phyloP scores from a whole-genome alignment of 2,113 vertebrate genomes.

The Gallinago paraguaiae region DNA sequence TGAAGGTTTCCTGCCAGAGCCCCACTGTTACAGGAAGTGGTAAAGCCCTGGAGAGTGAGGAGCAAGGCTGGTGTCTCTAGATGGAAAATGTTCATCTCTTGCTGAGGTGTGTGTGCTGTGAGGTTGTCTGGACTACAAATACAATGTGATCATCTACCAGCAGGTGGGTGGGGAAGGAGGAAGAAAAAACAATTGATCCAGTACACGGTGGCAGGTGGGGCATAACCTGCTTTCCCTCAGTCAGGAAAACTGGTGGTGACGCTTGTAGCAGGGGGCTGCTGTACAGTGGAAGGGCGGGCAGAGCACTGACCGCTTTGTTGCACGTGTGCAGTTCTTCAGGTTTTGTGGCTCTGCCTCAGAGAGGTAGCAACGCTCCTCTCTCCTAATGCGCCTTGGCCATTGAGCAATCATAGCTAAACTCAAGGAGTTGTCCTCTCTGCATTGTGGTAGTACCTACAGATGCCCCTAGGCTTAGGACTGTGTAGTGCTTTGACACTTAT shows the following conservation, averaged over 20 bases:
- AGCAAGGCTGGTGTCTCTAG: background rate
- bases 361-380: background rate
- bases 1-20: background rate
- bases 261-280: background rate
- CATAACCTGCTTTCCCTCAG: background rate
- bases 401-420: background rate
- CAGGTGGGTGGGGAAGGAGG: background rate
- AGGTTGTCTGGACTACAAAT: background rate
- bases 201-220: background rate
- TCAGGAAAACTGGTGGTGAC: background rate
- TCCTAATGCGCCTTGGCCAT: rapidly evolving
- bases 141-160: background rate
- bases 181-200: background rate
- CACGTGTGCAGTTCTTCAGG: background rate
- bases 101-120: background rate
- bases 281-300: background rate
- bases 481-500: rapidly evolving
- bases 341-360: background rate
- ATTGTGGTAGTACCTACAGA: background rate
- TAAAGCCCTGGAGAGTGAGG: background rate
- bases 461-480: background rate
- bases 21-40: background rate
- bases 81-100: background rate
- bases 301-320: background rate
- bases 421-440: background rate